Conservation (phyloP, 2,797 vertebrate genomes). For the Lutjanus campechanus region DNA sequence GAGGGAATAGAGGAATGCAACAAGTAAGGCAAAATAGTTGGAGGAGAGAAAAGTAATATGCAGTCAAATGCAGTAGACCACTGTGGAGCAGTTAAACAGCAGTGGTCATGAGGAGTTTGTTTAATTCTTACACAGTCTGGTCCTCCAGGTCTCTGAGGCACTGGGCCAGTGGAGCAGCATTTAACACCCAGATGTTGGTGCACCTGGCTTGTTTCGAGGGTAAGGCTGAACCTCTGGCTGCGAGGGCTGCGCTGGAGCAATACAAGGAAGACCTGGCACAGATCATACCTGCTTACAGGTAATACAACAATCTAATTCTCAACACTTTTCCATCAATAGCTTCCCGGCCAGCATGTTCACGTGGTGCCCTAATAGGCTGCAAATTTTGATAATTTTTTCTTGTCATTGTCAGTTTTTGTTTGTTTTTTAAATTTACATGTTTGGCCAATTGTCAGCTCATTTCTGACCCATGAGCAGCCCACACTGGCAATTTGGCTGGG, state of each 20-base stretch:
- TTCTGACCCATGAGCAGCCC: neutral
- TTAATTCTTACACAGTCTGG: neutral
- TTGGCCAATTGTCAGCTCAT: neutral
- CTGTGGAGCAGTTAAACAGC: neutral
- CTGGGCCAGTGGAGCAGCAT: constrained; percentile 80
- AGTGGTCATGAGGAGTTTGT: neutral
- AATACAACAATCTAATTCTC: neutral
- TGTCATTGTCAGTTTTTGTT: too few species aligned
- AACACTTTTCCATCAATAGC: neutral
- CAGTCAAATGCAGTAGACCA: neutral
- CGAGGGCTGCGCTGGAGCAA: constrained; percentile 72
- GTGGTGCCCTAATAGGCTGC: neutral
- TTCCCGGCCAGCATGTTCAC: too few species aligned
- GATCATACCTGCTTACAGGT: constrained; percentile 79
- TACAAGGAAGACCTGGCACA: constrained; percentile 78
- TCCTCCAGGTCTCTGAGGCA: constrained; percentile 73
- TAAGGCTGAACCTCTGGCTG: constrained; percentile 61
- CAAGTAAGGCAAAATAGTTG: neutral
- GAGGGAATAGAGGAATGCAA: too few species aligned
- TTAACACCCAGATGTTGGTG: constrained; percentile 81
- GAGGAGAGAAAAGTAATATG: neutral
- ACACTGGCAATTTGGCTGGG: neutral
- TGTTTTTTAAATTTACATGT: neutral
- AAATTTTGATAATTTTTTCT: neutral
- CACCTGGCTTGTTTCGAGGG: constrained; percentile 75